phyloP scores from a whole-genome alignment of 2,888 invertebrate species.

The Bembecia ichneumoniformis region DNA sequence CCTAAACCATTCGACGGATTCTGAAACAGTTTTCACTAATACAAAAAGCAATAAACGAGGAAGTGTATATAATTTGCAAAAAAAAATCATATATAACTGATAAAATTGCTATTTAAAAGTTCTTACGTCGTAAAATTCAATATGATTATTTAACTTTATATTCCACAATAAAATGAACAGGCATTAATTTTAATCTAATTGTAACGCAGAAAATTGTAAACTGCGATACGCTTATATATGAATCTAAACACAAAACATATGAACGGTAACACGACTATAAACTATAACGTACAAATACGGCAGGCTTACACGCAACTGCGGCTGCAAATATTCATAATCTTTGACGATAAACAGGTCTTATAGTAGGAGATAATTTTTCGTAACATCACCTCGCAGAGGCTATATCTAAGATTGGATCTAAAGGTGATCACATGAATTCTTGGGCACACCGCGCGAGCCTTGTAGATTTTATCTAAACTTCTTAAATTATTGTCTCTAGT shows the following conservation, averaged over 20 bases:
- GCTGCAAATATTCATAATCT: slow-evolving; percentile 39
- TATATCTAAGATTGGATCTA: slow-evolving; percentile 66
- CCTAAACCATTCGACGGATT: no score
- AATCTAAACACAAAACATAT: slow-evolving; percentile 1
- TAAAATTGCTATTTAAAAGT: no score
- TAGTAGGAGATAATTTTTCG: slow-evolving; percentile 55
- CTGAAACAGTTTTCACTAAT: no score
- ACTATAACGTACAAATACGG: slow-evolving; percentile 29
- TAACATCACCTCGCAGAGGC: slow-evolving; percentile 52
- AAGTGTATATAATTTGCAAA: no score
- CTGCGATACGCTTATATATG: no score
- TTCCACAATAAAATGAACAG: no score
- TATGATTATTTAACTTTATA: no score
- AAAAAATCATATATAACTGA: no score
- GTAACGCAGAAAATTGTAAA: no score
- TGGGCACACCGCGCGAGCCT: slow-evolving; percentile 55
- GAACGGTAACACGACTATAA: slow-evolving; percentile 17
- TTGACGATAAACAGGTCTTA: slow-evolving; percentile 46
- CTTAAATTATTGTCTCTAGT: slow-evolving; percentile 66
- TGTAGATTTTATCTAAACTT: slow-evolving; percentile 69
- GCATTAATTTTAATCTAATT: no score
- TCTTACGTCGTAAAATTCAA: no score
- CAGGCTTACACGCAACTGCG: slow-evolving; percentile 2
- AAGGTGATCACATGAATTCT: slow-evolving; percentile 67
- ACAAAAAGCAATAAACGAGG: no score